Base-by-base conservation (phyloP, 2,797 vertebrate genomes). In the Cuniculus paca region DNA sequence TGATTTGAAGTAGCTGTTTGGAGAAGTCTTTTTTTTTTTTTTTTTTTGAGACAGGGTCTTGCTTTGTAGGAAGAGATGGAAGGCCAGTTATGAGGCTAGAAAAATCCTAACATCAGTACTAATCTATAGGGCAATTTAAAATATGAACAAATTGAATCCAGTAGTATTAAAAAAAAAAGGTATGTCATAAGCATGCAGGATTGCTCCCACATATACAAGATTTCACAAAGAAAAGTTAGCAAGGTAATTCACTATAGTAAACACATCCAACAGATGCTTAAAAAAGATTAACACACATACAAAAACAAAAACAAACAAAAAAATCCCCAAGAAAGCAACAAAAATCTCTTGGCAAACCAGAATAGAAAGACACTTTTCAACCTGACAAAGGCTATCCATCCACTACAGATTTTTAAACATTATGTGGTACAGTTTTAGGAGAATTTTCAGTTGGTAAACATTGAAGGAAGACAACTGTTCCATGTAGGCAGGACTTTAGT, bases 1-100 rank as follows among this genome's bases (percentile, higher is more conserved):
- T 42, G 50, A 88, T 74, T 31, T 58, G 20, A 97, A 92, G 82
- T 42, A 78, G 82, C 28, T 93, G 17, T 72, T 93, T 52, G 94
- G 31, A 88, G 54, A 93, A 89, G 63, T 39, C 20, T 20, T 20
- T 36, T 9, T 68, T 61, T 10, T 10, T 11, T 28, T 60, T 60
- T 63, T 31, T 42, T 24, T 72, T 72, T 24, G 36, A 42, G 65
- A 68, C 65, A 68, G 17, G 65, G 65, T 68, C 65, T 68, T 36
- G n/a, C 34, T 68, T 68, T 68, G 17, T 68, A 68, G 68, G 48
- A 58, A 93, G 63, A 72, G 56, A 83, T 24, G 16, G 81, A 79
- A 54, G n/a, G 34, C 20, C 83, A 52, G 11, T 22, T 28, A 84
- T 8, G 56, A 95, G 91, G 34, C n/a, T 1, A 77, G 26, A 31